Percentiles rank a stretch among this genome's conserved stretches.
Conservation (phyloP, 2,797 vertebrate species). For the Selene dorsalis region DNA sequence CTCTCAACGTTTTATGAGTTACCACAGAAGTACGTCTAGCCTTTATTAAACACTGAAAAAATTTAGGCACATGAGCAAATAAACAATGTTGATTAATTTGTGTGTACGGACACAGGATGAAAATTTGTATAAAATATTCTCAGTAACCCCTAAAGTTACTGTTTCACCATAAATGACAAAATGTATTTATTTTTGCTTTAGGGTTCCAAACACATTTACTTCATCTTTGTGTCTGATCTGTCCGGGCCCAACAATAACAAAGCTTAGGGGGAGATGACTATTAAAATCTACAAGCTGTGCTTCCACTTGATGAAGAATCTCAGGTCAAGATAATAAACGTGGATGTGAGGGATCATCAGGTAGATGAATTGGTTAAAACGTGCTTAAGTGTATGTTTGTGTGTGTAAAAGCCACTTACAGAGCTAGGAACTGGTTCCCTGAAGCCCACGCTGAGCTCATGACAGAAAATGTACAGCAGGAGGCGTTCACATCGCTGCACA, state of each 20-base stretch:
- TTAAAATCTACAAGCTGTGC: not conserved
- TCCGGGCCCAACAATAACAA: not conserved
- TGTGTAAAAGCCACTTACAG: slow-evolving; percentile 85
- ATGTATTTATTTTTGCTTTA: not conserved
- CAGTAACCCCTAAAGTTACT: not conserved
- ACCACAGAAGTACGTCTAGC: no score
- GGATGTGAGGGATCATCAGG: not conserved
- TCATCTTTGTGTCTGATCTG: not conserved
- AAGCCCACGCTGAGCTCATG: slow-evolving; percentile 98
- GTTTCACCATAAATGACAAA: not conserved
- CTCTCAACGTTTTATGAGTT: no score
- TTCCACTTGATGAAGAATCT: not conserved
- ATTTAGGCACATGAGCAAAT: no score
- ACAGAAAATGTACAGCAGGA: slow-evolving; percentile 95
- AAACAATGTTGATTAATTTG: no score
- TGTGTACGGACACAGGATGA: no score
- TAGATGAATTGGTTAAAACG: not conserved
- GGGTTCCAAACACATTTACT: not conserved
- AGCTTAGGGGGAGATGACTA: not conserved
- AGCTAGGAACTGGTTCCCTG: slow-evolving; percentile 93
- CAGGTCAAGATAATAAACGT: not conserved
- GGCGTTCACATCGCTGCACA: slow-evolving; percentile 94
- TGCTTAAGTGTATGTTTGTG: not conserved
- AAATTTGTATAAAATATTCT: not conserved
- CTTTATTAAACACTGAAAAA: no score